Evolutionary conservation across 2,888 invertebrate species (phyloP), one percentile per base, ranked within the genome.

Genomic region (Onthophagus sagittarius): DNA sequence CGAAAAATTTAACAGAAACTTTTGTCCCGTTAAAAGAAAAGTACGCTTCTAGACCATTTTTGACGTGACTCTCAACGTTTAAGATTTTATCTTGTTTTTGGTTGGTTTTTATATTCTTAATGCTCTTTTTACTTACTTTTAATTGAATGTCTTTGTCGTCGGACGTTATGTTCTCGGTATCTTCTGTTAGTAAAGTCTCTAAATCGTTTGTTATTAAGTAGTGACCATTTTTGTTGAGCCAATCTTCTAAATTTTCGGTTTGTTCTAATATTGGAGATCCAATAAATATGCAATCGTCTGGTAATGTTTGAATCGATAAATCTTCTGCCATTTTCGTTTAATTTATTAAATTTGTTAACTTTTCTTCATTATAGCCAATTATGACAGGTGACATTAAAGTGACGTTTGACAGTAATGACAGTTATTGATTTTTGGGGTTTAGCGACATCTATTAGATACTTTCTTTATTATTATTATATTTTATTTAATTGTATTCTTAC

Each of bases 241-340:
- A 80, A 23, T 77, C 79, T 64, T 78, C 78, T 70, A 80, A 78
- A 72, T 79, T 79, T 71, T 77, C 79, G 5, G 76, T 75, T 67
- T 78, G 77, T 67, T 78, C 78, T 11, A 79, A 73, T 67, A 77
- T 74, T 11, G 74, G 75, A 6, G 72, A 76, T 4, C 77, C 75
- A 32, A 78, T 76, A 69, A 80, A 78, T 9, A 77, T 76, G 70
- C 77, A 79, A 23, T 76, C 76, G 33, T 79, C 80, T 15, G 76
- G 77, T 0, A 75, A 72, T 64, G 77, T 75, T 62, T 77, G 77
- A 11, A 76, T 64, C 39, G 76, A 73, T 70, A 77, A 72, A 62
- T 77, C 77, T n/a, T 73, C 72, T 13, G 63, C 67, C 67, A 67
- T 67, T 23, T n/a, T 31, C 5, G 11, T 53, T 53, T 53, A 53